Evolutionary conservation across 1,140 invertebrate species (phyloP), one percentile per base, ranked within the genome.

Genomic region (Paralvinella palmiformis): DNA sequence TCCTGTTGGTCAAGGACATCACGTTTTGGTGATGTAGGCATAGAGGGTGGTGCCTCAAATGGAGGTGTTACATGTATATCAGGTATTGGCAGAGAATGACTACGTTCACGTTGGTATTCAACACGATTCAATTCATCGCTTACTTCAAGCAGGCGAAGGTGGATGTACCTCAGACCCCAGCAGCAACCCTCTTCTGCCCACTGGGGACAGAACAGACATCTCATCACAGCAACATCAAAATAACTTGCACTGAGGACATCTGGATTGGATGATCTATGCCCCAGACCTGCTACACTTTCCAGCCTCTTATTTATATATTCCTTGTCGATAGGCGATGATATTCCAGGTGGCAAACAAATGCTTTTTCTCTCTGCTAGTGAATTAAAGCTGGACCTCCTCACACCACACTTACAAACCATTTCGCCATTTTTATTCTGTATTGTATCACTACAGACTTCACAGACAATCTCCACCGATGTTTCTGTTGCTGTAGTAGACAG

Each of bases 141-240:
- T 22, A 76, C 72, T 31, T 83, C 81, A 2, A 77, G 66, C 37
- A 85, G 69, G 45, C 83, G 74, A 62, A 82, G 79, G 44, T 81
- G 75, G 22, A 83, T 73, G 69, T 84, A 99, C 76, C 94, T 89
- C n/a, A 98, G 79, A 31, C 92, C 93, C 96, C 96, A 99, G 81
- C 90, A 92, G 31, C 98, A 88, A 1, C 96, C 96, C 80, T 98
- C 95, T 79, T 98, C 95, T 72, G 91, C 88, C 97, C 97, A 99
- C 74, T 96, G 92, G 0, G 91, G 86, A 64, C 96, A 90, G 79
- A 98, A 96, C n/a, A 99, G 84, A 80, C 95, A 98, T 58, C 95
- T 85, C 27, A 99, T 76, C 4, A 97, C 93, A 15, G 94, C 92
- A 13, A 99, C 91, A 80, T 99, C 97, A 29, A 99, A 79, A 73